Base-by-base conservation (phyloP, 2,888 invertebrate species). In the Campoplex capitator region DNA sequence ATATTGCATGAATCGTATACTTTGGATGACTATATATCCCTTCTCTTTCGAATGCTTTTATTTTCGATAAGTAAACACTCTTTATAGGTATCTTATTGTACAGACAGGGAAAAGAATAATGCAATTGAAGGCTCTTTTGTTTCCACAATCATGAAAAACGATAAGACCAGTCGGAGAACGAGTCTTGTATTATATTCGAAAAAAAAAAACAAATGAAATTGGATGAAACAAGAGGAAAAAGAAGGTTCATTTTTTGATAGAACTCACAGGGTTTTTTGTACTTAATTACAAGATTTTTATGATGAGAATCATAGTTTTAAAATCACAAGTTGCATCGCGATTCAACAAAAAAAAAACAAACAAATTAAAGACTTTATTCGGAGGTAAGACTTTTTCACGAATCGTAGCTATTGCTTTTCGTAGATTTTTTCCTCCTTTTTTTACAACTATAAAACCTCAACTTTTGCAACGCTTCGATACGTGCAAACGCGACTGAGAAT, bases 1-100 rank as follows among this genome's bases (percentile, higher is more conserved):
- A 83, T 83, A 88, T 86, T 62, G 90, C 91, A 88, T 90, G 92
- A 90, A 89, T 92, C 84, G 84, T 92, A 90, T 92, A 92, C 92
- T 93, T 92, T 92, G 88, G 90, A 93, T 89, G 86, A 89, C 89
- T 91, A 91, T 91, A 91, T 92, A 87, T 56, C 42, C 18, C 65
- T 67, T 81, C 58, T n/a, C 58, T 68, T 79, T 79, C 62, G 91
- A 91, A 92, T 90, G 90, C 89, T 90, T 91, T 91, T 93, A 91
- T 92, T 92, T 93, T 32, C 92, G 86, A 93, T 90, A 91, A 90
- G 91, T 92, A 90, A 77, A 82, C 91, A 93, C 91, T 93, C 92
- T 92, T 92, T 42, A 74, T 54, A 91, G 89, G 90, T 88, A 83
- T 83, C 81, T 75, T 88, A 85, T 84, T 88, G 85, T 89, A 89